These are phyloP conservation scores for Percopsis omiscomaycus DNA, from an alignment of 2,797 vertebrate genomes.

Conservation along the genomic window DNA sequence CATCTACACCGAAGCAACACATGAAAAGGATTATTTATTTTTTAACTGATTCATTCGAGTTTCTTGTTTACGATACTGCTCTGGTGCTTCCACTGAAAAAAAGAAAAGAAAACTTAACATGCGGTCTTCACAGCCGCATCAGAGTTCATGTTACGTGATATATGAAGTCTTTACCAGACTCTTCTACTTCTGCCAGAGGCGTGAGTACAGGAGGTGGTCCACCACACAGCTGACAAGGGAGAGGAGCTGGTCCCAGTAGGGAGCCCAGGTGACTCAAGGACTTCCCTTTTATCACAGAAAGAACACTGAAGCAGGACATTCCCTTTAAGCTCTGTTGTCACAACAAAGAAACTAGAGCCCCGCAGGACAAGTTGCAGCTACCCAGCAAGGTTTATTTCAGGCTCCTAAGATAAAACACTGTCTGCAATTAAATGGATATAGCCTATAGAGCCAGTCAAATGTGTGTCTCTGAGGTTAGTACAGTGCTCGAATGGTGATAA, in stretches of 20 bases:
- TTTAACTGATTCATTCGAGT: neutral
- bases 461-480: too few relatives aligned
- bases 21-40: neutral
- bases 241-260: constrained; percentile 43
- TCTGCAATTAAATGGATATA: neutral
- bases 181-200: constrained; percentile 12
- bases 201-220: constrained; percentile 24
- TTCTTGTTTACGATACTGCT: neutral
- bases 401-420: neutral
- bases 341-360: neutral
- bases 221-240: constrained; percentile 33
- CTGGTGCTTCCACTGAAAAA: neutral
- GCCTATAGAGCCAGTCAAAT: neutral
- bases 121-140: constrained; percentile 5
- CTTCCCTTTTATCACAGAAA: constrained; percentile 29
- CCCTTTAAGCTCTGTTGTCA: constrained; percentile 13
- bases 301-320: constrained; percentile 26
- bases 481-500: neutral
- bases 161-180: constrained; percentile 11
- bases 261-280: constrained; percentile 58
- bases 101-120: neutral
- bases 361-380: neutral
- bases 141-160: constrained; percentile 2
- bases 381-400: constrained; percentile 2
- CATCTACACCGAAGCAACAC: neutral